A percentile compares a stretch with the other conserved stretches of the same genome.
Conservation (phyloP, 2,113 vertebrate genomes). For the Bubo bubo region DNA sequence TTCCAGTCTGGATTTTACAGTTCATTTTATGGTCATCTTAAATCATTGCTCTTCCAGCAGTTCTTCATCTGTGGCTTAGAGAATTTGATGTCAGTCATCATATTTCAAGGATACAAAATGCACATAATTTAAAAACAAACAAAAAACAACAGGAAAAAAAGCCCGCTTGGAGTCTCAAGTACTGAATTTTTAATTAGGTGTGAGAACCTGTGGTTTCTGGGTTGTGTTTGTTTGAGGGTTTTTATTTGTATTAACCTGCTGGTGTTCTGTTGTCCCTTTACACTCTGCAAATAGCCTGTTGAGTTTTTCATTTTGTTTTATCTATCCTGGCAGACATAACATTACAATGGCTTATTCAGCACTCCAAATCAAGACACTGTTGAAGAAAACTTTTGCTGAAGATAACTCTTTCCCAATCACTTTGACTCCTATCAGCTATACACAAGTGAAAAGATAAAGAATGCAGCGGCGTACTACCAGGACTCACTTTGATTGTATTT, state of each 20-base stretch:
- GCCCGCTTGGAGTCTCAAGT: neutral
- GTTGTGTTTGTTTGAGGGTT: neutral
- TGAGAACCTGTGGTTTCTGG: neutral
- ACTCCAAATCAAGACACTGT: conserved; percentile 84
- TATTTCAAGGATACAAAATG: conserved; percentile 1
- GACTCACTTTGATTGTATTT: conserved; percentile 35
- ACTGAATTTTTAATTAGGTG: neutral
- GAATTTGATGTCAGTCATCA: neutral
- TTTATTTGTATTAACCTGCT: neutral
- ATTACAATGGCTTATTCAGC: conserved; percentile 89
- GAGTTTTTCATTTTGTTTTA: conserved; percentile 21
- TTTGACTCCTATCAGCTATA: conserved; percentile 20
- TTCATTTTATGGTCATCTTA: neutral
- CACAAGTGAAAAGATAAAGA: conserved; percentile 35
- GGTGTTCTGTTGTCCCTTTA: neutral
- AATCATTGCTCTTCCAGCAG: neutral
- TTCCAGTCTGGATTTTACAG: conserved; percentile 24
- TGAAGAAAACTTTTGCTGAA: conserved; percentile 44
- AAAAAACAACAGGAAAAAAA: neutral
- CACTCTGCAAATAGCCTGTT: neutral
- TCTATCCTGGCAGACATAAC: conserved; percentile 72
- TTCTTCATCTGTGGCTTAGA: neutral
- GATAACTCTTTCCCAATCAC: conserved; percentile 26
- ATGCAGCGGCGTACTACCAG: conserved; percentile 17
- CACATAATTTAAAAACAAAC: neutral